Evolutionary conservation across 2,113 vertebrate species (phyloP).

Genomic region (Riparia riparia): DNA sequence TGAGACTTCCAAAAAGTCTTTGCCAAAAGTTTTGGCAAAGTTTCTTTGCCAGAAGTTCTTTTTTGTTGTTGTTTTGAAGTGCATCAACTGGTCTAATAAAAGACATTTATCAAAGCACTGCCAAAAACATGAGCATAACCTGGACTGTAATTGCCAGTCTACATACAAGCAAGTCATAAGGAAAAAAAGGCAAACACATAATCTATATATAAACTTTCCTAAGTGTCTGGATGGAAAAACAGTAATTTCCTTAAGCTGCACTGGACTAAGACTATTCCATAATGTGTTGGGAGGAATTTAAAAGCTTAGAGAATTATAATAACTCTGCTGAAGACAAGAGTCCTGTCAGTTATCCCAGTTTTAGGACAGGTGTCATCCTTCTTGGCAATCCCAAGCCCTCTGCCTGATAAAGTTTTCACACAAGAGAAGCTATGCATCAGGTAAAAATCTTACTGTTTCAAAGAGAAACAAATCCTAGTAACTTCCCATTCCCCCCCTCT

Average conservation of each 20-base stretch:
- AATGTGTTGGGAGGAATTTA: not conserved
- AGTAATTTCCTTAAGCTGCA: not conserved
- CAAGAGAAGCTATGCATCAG: not conserved
- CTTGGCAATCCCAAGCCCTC: not conserved
- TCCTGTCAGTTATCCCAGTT: not conserved
- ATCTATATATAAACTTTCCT: not conserved
- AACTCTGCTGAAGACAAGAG: not conserved
- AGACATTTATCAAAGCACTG: not conserved
- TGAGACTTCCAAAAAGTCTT: not conserved
- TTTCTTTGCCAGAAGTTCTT: not conserved
- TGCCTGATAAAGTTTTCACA: not conserved
- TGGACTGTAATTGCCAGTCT: not conserved
- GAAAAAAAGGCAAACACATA: not conserved
- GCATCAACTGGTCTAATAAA: not conserved
- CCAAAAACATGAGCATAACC: not conserved
- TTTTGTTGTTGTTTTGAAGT: not conserved
- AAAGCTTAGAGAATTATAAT: not conserved
- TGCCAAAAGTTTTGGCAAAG: not conserved
- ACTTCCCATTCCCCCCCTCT: not conserved
- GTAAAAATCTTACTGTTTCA: not conserved
- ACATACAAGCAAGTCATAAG: not conserved
- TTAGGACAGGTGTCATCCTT: not conserved
- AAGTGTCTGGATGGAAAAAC: not conserved
- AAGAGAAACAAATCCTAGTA: fast-evolving
- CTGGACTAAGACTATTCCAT: not conserved